A percentile compares a stretch with the other conserved stretches of the same genome.
phyloP scores from a whole-genome alignment of 2,113 vertebrate species.

The Leptodactylus fuscus region DNA sequence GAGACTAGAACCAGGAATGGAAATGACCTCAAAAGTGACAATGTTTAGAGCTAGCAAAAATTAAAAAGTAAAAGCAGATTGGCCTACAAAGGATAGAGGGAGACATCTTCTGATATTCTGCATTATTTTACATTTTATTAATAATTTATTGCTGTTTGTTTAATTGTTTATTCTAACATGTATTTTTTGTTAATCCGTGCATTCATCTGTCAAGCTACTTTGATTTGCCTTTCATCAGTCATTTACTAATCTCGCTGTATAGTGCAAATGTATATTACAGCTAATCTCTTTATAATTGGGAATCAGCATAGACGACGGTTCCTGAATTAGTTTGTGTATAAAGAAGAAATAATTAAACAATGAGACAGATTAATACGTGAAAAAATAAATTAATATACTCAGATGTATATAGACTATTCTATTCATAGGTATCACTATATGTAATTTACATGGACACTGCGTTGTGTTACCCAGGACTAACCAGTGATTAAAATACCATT shows the following conservation, averaged over 20 bases:
- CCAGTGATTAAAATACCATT: slow-evolving; percentile 30
- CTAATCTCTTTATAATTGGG: neutral
- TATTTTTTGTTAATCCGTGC: neutral
- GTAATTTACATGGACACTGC: neutral
- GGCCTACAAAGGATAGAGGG: no score
- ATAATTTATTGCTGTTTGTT: neutral
- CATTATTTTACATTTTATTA: neutral
- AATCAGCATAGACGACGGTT: neutral
- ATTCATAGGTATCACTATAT: slow-evolving; percentile 13
- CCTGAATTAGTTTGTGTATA: neutral
- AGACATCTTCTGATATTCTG: no score
- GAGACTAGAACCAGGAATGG: no score
- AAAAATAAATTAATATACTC: neutral
- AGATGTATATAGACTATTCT: neutral
- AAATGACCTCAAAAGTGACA: no score
- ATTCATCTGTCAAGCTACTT: slow-evolving; percentile 26
- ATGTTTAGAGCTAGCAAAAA: no score
- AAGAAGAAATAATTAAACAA: slow-evolving; percentile 9
- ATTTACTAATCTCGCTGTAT: slow-evolving; percentile 3
- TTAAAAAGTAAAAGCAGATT: no score
- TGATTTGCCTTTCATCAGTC: slow-evolving; percentile 4
- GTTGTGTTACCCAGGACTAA: slow-evolving; percentile 59
- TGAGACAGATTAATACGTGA: slow-evolving; percentile 13
- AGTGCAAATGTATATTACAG: neutral
- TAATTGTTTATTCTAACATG: neutral